Evolutionary conservation across 2,888 invertebrate species (phyloP).

Genomic region (Ophion ventricosus): DNA sequence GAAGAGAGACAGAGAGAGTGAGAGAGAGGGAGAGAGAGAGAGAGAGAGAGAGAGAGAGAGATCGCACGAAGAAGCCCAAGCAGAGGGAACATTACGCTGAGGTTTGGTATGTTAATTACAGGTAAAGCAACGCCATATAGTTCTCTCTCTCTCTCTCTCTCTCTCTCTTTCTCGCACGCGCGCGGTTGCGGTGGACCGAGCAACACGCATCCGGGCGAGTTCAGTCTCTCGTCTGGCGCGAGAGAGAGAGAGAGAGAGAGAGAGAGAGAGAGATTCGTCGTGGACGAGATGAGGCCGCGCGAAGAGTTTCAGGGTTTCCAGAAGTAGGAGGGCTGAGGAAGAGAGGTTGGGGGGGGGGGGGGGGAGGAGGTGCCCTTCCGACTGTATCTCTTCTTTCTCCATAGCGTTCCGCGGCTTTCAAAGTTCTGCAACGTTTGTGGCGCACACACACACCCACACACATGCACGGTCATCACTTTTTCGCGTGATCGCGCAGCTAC

Average conservation of each 20-base stretch:
- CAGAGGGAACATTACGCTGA: slow-evolving; percentile 74
- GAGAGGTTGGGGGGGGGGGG: neutral
- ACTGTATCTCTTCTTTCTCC: slow-evolving; percentile 48
- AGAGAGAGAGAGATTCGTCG: slow-evolving; percentile 66
- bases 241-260: slow-evolving; percentile 62
- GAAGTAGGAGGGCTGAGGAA: slow-evolving; percentile 18
- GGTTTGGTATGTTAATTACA: slow-evolving; percentile 83
- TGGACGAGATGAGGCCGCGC: slow-evolving; percentile 55
- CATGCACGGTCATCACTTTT: slow-evolving; percentile 64
- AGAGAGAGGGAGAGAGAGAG: too few species aligned
- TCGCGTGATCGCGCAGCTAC: slow-evolving; percentile 71
- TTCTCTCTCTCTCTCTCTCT: slow-evolving; percentile 56
- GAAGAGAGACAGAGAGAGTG: too few species aligned
- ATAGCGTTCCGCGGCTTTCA: slow-evolving; percentile 47
- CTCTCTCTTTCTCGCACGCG: too few species aligned
- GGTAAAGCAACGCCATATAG: slow-evolving; percentile 75
- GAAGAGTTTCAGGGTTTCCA: slow-evolving; percentile 56
- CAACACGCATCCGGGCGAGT: slow-evolving; percentile 49
- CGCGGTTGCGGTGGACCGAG: slow-evolving; percentile 16
- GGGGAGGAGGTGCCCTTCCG: slow-evolving; percentile 25
- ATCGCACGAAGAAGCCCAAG: slow-evolving; percentile 58
- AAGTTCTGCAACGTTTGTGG: slow-evolving; percentile 67
- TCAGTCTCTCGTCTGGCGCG: slow-evolving; percentile 47
- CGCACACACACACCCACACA: slow-evolving; percentile 55
- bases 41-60: slow-evolving; percentile 16